Evolutionary conservation across 2,113 vertebrate species (phyloP).

Genomic region (Paramisgurnus dabryanus): DNA sequence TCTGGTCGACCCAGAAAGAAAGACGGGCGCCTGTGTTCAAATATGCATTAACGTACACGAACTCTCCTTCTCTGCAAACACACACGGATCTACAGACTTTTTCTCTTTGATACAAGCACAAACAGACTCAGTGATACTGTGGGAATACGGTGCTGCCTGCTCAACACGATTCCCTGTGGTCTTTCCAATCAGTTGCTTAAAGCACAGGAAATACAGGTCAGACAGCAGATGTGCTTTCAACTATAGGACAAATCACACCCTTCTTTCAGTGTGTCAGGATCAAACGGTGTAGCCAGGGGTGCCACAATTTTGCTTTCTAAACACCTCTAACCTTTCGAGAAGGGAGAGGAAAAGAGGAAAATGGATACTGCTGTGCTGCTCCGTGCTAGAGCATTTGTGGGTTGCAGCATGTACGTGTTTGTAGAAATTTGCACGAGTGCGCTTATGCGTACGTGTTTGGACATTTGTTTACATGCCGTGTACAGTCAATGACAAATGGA

Average conservation of each 20-base stretch:
- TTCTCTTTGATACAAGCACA: slow-evolving; percentile 13
- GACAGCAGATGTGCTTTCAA: slow-evolving; percentile 57
- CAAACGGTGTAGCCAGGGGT: slow-evolving; percentile 37
- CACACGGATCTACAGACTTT: not conserved
- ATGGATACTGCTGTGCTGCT: not conserved
- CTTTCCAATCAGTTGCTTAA: slow-evolving; percentile 43
- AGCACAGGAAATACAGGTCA: slow-evolving; percentile 59
- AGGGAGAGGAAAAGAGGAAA: slow-evolving; percentile 8
- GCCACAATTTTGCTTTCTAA: slow-evolving; percentile 14
- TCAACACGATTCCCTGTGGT: slow-evolving; percentile 40
- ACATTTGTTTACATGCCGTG: not conserved
- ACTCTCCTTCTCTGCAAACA: not conserved
- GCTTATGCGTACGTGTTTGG: slow-evolving; percentile 6
- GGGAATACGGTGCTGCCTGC: slow-evolving; percentile 47
- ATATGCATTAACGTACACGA: slow-evolving; percentile 7
- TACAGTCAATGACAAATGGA: not conserved
- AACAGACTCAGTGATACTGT: slow-evolving; percentile 13
- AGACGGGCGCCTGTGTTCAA: slow-evolving; percentile 2
- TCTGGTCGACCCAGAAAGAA: slow-evolving; percentile 29
- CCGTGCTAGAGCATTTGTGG: slow-evolving; percentile 21
- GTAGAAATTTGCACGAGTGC: not conserved
- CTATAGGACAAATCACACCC: slow-evolving; percentile 48
- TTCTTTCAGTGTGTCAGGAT: slow-evolving; percentile 38
- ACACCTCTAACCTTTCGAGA: slow-evolving; percentile 14
- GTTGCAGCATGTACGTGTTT: slow-evolving; percentile 7